Evolutionary conservation across 2,888 invertebrate species (phyloP).

Genomic region (Podabrus alpinus): DNA sequence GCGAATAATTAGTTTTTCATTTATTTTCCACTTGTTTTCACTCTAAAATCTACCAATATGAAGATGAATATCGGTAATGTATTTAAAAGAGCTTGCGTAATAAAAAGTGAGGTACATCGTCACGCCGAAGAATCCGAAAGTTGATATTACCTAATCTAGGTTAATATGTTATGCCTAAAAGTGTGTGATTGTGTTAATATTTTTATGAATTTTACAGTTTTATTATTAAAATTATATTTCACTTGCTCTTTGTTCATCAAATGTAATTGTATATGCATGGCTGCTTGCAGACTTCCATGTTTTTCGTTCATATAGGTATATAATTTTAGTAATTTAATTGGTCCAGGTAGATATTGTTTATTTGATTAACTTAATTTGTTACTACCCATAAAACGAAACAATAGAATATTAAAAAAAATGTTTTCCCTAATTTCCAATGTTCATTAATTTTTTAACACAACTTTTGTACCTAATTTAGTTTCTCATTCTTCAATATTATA

Average conservation of each 20-base stretch:
- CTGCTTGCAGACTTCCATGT: background rate
- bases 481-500: background rate
- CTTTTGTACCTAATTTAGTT: no score
- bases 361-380: background rate
- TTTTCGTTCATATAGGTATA: background rate
- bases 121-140: constrained; percentile 42
- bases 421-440: background rate
- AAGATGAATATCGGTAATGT: constrained; percentile 30
- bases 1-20: constrained; percentile 8
- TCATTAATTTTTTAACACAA: background rate
- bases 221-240: constrained; percentile 15
- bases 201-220: constrained; percentile 14
- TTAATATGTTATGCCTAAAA: constrained; percentile 36
- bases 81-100: constrained; percentile 36
- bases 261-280: background rate
- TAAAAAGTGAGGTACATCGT: constrained; percentile 38
- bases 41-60: constrained; percentile 17
- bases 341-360: background rate
- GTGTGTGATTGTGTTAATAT: constrained; percentile 32
- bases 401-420: background rate
- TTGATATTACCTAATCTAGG: constrained; percentile 37
- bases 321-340: background rate
- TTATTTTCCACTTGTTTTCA: constrained; percentile 21
- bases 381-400: background rate
- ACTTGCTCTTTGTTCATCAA: constrained; percentile 1